Evolutionary conservation across 92 coral and sea anemone species (phyloP), one percentile per base, ranked within the genome.

Genomic region (Paramuricea clavata): DNA sequence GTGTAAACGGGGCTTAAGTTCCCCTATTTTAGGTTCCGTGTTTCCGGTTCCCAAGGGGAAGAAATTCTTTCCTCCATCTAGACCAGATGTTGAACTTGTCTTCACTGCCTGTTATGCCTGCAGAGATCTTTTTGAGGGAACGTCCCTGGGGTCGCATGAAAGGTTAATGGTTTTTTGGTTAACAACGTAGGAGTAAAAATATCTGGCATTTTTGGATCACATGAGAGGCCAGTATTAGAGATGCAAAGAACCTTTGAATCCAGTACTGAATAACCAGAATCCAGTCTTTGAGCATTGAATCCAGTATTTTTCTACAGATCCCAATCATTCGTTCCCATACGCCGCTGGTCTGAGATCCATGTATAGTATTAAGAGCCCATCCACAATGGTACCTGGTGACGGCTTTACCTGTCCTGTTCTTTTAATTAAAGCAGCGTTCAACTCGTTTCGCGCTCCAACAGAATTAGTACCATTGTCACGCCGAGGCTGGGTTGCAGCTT

Each of bases 11-110:
- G n/a, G n/a, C n/a, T n/a, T n/a, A 85, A 12, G 17, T 85, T 84
- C 12, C 89, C 89, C 31, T 72, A 74, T 19, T 85, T 41, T 19
- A 85, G 64, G 47, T 85, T 85, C 30, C 33, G 52, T 3, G 50
- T 70, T 11, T 47, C 78, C 30, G 54, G 12, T 72, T 72, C 52
- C 78, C 78, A 72, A 22, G 10, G 26, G 78, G 78, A 7, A 71
- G 54, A 33, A 71, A 71, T 19, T 71, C 78, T 35, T 33, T 41
- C 34, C 78, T 71, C 78, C 78, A 71, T 8, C 78, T 34, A 8
- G 78, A 71, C 49, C 78, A 31, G 49, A 71, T 71, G 17, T 32
- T 71, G 78, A 2, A 71, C 78, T 27, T 71, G 78, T n/a, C 78
- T 19, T 49, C 78, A 71, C 31, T 71, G 78, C 76, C 22, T 69